Evolutionary conservation across 2,888 invertebrate species (phyloP).

Genomic region (Macrophya alboannulata): DNA sequence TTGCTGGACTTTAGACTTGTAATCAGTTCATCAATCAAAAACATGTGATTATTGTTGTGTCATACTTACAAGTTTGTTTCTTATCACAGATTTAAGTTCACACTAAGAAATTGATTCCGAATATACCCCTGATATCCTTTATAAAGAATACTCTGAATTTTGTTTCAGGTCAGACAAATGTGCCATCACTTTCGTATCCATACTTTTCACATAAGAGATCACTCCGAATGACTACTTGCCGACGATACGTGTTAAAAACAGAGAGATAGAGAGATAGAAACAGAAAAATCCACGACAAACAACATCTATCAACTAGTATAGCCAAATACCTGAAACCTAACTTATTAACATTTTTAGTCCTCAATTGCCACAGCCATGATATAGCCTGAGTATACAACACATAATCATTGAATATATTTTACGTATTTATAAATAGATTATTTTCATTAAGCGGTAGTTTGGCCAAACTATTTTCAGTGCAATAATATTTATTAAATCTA

Average conservation of each 20-base stretch:
- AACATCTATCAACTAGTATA: conserved; percentile 57
- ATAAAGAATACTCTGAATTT: conserved; percentile 12
- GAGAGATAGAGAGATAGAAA: conserved; percentile 61
- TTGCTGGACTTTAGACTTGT: conserved; percentile 27
- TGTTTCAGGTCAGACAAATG: conserved; percentile 95
- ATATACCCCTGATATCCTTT: background rate
- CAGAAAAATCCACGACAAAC: conserved; percentile 61
- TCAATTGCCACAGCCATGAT: conserved; percentile 21
- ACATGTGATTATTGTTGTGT: conserved; percentile 15
- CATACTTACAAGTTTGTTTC: conserved; percentile 33
- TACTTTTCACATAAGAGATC: conserved; percentile 87
- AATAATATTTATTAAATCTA: conserved; percentile 25
- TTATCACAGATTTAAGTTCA: conserved; percentile 1
- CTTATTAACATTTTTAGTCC: conserved; percentile 41
- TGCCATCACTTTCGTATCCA: conserved; percentile 95
- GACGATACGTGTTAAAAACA: conserved; percentile 81
- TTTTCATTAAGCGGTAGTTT: conserved; percentile 10
- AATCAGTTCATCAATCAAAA: conserved; percentile 22
- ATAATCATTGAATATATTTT: conserved; percentile 15
- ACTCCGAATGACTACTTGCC: conserved; percentile 82
- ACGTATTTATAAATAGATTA: conserved; percentile 5
- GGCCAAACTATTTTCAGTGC: conserved; percentile 33
- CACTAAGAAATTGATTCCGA: background rate
- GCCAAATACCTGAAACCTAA: conserved; percentile 51
- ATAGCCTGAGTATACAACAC: background rate